Percentiles rank a stretch among this genome's conserved stretches.
These are phyloP conservation scores for Apis cerana DNA, from an alignment of 1,140 invertebrate species.

Conservation along the genomic window DNA sequence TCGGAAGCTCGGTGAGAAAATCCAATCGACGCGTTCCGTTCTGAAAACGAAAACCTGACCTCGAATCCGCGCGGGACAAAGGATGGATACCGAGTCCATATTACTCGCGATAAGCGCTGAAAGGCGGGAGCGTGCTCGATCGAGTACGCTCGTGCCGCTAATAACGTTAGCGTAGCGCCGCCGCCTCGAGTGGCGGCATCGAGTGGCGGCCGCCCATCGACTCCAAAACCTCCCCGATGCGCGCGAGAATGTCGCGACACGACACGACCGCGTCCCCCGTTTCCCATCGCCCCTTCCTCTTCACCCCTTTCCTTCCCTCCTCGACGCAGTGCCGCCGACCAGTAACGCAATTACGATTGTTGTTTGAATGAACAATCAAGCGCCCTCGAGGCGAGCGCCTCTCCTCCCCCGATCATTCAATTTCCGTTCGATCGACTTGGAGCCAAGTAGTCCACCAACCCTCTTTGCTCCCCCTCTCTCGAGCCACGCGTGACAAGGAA, in stretches of 20 bases:
- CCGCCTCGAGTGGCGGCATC: slow-evolving; percentile 44
- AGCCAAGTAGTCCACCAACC: slow-evolving; percentile 35
- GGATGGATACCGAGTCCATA: background rate
- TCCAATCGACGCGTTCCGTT: background rate
- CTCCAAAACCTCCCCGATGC: slow-evolving; percentile 50
- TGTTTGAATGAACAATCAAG: slow-evolving; percentile 83
- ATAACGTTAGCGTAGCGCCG: slow-evolving; percentile 62
- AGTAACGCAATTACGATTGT: slow-evolving; percentile 82
- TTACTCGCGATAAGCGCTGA: slow-evolving; percentile 32
- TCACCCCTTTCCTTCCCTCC: slow-evolving; percentile 25
- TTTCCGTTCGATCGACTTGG: slow-evolving; percentile 81
- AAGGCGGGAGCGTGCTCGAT: slow-evolving; percentile 56
- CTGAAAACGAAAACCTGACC: background rate
- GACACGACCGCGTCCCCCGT: background rate
- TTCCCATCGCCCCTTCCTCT: slow-evolving; percentile 7
- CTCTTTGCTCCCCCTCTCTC: slow-evolving; percentile 2
- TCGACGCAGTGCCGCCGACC: slow-evolving; percentile 76
- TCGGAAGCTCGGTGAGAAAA: too few species aligned
- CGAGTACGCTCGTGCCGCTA: slow-evolving; percentile 63
- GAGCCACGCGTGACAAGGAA: background rate
- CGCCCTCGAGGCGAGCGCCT: slow-evolving; percentile 76
- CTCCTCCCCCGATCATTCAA: slow-evolving; percentile 79
- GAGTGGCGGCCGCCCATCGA: slow-evolving; percentile 61
- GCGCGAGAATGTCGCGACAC: background rate
- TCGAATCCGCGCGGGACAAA: background rate